Base-by-base conservation (phyloP, 2,797 vertebrate genomes). In the Danio choprae region DNA sequence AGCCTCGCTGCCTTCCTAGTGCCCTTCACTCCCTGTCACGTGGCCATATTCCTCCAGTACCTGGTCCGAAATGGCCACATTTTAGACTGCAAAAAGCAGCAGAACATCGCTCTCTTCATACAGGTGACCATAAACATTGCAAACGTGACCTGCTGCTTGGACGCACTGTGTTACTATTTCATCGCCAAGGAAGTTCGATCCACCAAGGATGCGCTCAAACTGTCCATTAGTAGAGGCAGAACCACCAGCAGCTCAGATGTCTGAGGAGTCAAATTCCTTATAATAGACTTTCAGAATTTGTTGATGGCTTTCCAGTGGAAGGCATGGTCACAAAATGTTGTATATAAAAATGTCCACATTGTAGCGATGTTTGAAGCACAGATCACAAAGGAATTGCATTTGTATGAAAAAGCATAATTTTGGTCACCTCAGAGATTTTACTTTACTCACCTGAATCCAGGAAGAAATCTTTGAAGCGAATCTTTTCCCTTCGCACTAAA, bases 91-190 rank as follows among this genome's bases (percentile, higher is more conserved):
- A 1, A 4, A 0, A 1, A 65, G 8, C 85, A 77, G 85, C 69
- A 72, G 73, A 60, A 9, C 13, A 95, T 98, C 87, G 96, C 95
- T 86, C 68, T 96, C 0, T 96, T 96, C 88, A 40, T 97, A 29
- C 96, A 98, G 79, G 9, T 95, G 22, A 81, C 95, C 0, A 83
- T 98, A 90, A 92, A 91, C 13, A 80, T 98, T 44, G 94, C 96
- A 78, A 98, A 98, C 77, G 13, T 97, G 81, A 97, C 96, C 90
- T 96, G 96, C 90, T 97, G 95, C 72, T 91, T 98, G 53, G 97
- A 98, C 3, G 96, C 95, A 18, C 79, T 96, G 74, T 96, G 96
- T 85, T 98, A 98, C 84, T 98, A 98, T 86, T 97, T 97, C 75
- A 92, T 94, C 18, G 91, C 93, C 22, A 90, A 88, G 67, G 95